These are phyloP conservation scores for Leptogaster cylindrica DNA, from an alignment of 2,888 invertebrate species.

Conservation along the genomic window DNA sequence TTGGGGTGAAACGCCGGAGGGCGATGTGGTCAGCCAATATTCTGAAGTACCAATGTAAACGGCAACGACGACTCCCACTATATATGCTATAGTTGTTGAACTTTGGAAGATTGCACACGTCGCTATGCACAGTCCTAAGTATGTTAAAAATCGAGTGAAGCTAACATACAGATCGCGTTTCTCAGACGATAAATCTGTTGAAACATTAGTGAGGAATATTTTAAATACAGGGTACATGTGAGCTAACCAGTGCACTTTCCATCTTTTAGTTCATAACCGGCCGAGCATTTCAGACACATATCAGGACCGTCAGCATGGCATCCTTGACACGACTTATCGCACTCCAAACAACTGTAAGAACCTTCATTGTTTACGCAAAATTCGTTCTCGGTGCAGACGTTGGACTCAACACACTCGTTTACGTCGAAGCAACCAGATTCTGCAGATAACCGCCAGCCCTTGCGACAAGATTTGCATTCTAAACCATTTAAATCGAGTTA, in stretches of 20 bases:
- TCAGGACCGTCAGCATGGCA: conserved; percentile 92
- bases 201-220: background rate
- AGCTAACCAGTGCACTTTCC: conserved; percentile 78
- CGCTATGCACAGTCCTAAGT: conserved; percentile 82
- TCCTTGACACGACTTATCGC: conserved; percentile 82
- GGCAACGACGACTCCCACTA: conserved; percentile 80
- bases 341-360: conserved; percentile 75
- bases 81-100: conserved; percentile 75
- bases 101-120: conserved; percentile 86
- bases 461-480: conserved; percentile 64
- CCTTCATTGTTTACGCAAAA: conserved; percentile 92
- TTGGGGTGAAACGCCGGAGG: conserved; percentile 54
- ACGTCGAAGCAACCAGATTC: conserved; percentile 84
- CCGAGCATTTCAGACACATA: conserved; percentile 83
- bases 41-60: conserved; percentile 86
- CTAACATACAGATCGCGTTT: conserved; percentile 67
- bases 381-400: conserved; percentile 69
- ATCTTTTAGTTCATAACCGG: conserved; percentile 73
- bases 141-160: conserved; percentile 79
- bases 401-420: conserved; percentile 76
- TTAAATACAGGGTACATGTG: conserved; percentile 37
- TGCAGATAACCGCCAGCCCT: conserved; percentile 76
- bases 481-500: background rate
- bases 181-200: conserved; percentile 62
- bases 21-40: conserved; percentile 67